Percentiles rank a stretch among this genome's conserved stretches.
Evolutionary conservation across 2,797 vertebrate genomes (phyloP).

Genomic region (Acipenser oxyrinchus): DNA sequence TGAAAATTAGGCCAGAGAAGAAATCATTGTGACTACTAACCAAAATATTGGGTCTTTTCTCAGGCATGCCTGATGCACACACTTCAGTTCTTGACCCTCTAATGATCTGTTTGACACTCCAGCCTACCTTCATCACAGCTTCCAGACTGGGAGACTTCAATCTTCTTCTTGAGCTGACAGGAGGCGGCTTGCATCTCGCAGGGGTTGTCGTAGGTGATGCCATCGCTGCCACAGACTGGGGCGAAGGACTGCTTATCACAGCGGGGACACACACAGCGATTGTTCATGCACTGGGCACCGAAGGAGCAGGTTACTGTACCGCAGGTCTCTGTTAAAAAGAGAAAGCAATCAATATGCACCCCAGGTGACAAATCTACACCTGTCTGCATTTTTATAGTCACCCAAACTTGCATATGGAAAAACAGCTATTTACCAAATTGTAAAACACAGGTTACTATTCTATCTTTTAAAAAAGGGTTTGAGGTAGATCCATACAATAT

Average conservation of each 20-base stretch:
- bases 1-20: no score
- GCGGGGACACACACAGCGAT: constrained; percentile 73
- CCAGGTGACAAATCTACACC: neutral
- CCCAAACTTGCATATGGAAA: no score
- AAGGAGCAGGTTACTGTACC: constrained; percentile 73
- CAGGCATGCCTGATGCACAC: no score
- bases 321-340: constrained; percentile 55
- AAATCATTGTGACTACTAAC: no score
- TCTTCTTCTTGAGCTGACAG: constrained; percentile 67
- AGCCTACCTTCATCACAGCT: constrained; percentile 80
- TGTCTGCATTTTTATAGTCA: neutral
- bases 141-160: constrained; percentile 62
- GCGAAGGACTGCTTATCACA: constrained; percentile 59
- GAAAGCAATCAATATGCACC: no score
- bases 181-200: constrained; percentile 72
- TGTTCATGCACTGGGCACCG: constrained; percentile 69
- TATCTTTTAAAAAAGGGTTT: no score
- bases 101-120: constrained; percentile 18
- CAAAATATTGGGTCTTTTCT: no score
- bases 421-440: no score
- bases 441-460: no score
- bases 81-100: no score
- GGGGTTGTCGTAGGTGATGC: constrained; percentile 67
- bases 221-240: constrained; percentile 75
- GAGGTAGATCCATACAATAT: no score